Evolutionary conservation across 2,113 vertebrate species (phyloP), one percentile per base, ranked within the genome.

Genomic region (Esox niger): DNA sequence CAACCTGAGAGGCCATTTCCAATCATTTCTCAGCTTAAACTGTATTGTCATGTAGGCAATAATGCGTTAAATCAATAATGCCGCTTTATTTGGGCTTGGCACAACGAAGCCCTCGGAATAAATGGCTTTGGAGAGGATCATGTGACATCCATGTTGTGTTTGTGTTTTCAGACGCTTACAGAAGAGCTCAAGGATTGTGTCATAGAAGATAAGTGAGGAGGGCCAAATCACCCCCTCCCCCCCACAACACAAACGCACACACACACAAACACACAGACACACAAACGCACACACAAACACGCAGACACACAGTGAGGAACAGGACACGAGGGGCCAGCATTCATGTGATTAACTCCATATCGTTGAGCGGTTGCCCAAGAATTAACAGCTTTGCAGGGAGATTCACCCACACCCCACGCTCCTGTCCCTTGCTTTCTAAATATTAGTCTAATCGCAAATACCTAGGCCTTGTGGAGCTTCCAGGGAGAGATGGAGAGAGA

Each of bases 181-280:
- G 38, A 43, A 43, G 38, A 4, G 38, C 38, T 43, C 38, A 43
- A 43, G 13, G 88, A 89, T 89, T 91, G 92, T 93, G 86, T 89
- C 93, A 87, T 82, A 90, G 88, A 90, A 91, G 91, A 89, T 90
- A 93, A 92, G 90, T 92, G 92, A 91, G 92, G 86, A 92, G 86
- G 91, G 89, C 91, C 90, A 89, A 91, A 94, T 93, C 65, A 59
- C 15, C 76, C 32, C 70, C 69, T 64, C 64, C 70, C 47, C 13
- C 11, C 21, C 25, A 76, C 65, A 65, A 31, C n/a, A 29, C 4
- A 26, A 4, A 32, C 27, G 17, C 4, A 8, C 58, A 52, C 59
- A 38, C 56, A 76, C 73, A 52, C 29, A 47, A 30, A 29, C 70
- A 78, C 68, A 56, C 30, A 79, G 55, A 62, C 9, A 56, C 69